Evolutionary conservation across 2,797 vertebrate species (phyloP), one percentile per base, ranked within the genome.

Genomic region (Karalla daura): DNA sequence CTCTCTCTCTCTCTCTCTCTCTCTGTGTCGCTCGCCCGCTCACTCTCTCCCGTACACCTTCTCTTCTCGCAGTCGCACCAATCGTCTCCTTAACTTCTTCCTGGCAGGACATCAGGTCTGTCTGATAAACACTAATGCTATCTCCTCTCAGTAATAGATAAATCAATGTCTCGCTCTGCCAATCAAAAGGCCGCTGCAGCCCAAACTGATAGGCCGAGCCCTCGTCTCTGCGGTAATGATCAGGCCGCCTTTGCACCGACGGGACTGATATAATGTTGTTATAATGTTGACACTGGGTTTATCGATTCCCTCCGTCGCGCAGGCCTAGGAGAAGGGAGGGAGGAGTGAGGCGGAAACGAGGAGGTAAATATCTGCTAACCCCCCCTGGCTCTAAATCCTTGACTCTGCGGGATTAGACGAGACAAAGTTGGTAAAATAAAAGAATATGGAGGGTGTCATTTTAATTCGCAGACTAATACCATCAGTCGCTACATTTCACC

Each of bases 141-240:
- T 76, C 85, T 74, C 63, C 67, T 53, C 24, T 62, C 76, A 59
- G 76, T 84, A 78, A 82, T 55, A 61, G 77, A 86, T 83, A 74
- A 85, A 90, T 87, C 86, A 83, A 78, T 88, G 80, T 41, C 5
- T 24, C 49, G 8, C 63, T 73, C 76, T 76, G 79, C 78, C 85
- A 83, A 85, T 91, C 86, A 87, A 64, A 85, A 62, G 23, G 77
- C 63, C 43, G 64, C 78, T 79, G 70, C 73, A 70, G 70, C 78
- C 79, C 51, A 62, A 74, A 83, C 68, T 49, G 70, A 82, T 78
- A 47, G 70, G 37, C 40, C 45, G 21, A 58, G 41, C 40, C 28
- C 27, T 54, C 78, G 61, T 74, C 60, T 74, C 77, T 25, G 52
- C 55, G 5, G 70, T 76, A 86, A 87, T 51, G 71, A 85, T 86